These are phyloP conservation scores for Chaenocephalus aceratus DNA, from an alignment of 2,113 vertebrate species.

Conservation along the genomic window DNA sequence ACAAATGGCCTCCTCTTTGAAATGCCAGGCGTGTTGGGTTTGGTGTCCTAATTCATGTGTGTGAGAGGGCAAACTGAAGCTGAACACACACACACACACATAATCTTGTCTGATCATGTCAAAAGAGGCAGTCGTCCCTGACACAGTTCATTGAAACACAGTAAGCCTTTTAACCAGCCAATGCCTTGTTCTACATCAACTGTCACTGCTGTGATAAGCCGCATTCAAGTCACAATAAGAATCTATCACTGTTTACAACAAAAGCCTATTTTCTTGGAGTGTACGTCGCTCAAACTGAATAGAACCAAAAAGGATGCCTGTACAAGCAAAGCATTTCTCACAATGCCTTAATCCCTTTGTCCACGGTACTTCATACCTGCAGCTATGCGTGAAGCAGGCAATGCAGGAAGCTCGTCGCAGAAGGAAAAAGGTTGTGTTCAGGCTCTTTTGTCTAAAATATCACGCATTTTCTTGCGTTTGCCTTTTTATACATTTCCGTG, in stretches of 20 bases:
- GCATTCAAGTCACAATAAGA: slow-evolving; percentile 34
- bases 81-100: slow-evolving; percentile 31
- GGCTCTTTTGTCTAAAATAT: slow-evolving; percentile 4
- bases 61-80: slow-evolving; percentile 39
- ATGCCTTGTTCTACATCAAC: slow-evolving; percentile 22
- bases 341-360: neutral
- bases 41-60: slow-evolving; percentile 65
- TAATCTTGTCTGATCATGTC: slow-evolving; percentile 73
- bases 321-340: neutral
- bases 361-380: neutral
- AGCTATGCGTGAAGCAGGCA: neutral
- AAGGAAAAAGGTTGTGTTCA: neutral
- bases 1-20: slow-evolving; percentile 71
- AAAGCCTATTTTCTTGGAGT: slow-evolving; percentile 11
- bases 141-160: slow-evolving; percentile 58
- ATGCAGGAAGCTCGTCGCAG: neutral
- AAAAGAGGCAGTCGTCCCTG: slow-evolving; percentile 54
- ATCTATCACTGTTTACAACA: slow-evolving; percentile 8
- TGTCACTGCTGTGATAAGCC: slow-evolving; percentile 25
- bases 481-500: neutral
- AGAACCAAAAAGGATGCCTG: neutral
- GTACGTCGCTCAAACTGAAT: neutral
- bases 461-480: neutral
- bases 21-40: slow-evolving; percentile 68
- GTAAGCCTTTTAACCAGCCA: slow-evolving; percentile 51